A percentile compares a stretch with the other conserved stretches of the same genome.
phyloP scores from a whole-genome alignment of 1,140 invertebrate genomes.

The Euwallacea similis region DNA sequence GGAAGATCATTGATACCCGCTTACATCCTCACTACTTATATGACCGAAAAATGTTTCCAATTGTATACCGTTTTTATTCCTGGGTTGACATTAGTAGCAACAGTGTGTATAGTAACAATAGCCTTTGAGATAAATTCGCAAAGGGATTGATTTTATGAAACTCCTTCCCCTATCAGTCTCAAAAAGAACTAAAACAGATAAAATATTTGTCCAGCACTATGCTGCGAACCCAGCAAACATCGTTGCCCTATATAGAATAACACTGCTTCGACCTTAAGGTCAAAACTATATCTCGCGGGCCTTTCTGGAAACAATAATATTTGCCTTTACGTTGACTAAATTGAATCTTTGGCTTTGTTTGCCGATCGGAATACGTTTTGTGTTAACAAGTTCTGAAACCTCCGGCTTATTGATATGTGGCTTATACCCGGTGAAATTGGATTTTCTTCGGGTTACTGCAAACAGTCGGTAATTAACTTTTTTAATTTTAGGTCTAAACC shows the following conservation, averaged over 20 bases:
- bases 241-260: slow-evolving; percentile 2
- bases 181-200: too few relatives aligned
- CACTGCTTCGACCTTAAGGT: background rate
- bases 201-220: too few relatives aligned
- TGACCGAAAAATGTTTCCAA: too few relatives aligned
- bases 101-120: too few relatives aligned
- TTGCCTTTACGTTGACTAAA: slow-evolving; percentile 13
- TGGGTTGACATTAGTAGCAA: too few relatives aligned
- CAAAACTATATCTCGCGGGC: background rate
- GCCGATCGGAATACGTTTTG: slow-evolving; percentile 12
- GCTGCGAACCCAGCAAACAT: background rate
- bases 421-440: slow-evolving; percentile 2
- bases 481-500: background rate
- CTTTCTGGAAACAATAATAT: slow-evolving; percentile 6
- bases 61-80: too few relatives aligned
- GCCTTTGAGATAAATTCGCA: too few relatives aligned
- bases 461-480: background rate
- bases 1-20: too few relatives aligned
- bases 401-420: slow-evolving; percentile 3
- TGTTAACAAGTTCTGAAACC: slow-evolving; percentile 16
- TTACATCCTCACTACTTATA: too few relatives aligned
- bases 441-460: background rate
- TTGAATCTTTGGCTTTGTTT: slow-evolving; percentile 17
- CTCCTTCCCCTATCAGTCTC: too few relatives aligned
- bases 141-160: too few relatives aligned